Base-by-base conservation (phyloP, 2,888 invertebrate species). In the Hoplodrina ambigua region DNA sequence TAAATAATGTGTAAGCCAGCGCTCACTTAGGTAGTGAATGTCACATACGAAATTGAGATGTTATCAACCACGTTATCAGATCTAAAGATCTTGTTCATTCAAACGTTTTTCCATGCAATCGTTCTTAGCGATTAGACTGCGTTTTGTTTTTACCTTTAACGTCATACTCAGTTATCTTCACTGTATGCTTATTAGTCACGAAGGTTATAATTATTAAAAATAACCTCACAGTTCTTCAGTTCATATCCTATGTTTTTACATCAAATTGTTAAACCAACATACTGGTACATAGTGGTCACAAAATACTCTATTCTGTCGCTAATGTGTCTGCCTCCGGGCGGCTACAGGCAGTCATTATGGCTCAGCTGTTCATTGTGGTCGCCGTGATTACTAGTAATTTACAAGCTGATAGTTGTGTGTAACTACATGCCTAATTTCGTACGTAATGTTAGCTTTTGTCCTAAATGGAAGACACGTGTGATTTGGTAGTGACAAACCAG, bases 21-120 rank as follows among this genome's bases (percentile, higher is more conserved):
- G 5, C 46, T 17, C 17, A 46, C 46, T 17, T 17, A 46, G 5
- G 46, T 46, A 17, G 4, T 17, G 6, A 46, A 4, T 46, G 6
- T 17, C 46, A 46, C 6, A 6, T 46, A 46, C 46, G 5, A 46
- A 17, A 46, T 46, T 17, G 11, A 15, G 46, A 4, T 17, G 17
- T 46, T 46, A 46, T 46, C 46, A 46, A 46, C 5, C 17, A 46
- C 50, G n/a, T 33, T 44, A 71, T 71, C 61, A 55, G 55, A 71
- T 70, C 70, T 56, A 19, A 15, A 49, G 30, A 70, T 71, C 50
- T 71, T 41, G n/a, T 20, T 30, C 60, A 15, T 50, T 20, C 20
- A 30, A 70, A 55, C 37, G 41, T 41, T 41, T 70, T 49, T 46
- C 37, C 19, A 5, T 60, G 55, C 55, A 56, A 55, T 55, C 41